Evolutionary conservation across 2,113 vertebrate genomes (phyloP), one percentile per base, ranked within the genome.

Genomic region (Neodon shergylaensis): DNA sequence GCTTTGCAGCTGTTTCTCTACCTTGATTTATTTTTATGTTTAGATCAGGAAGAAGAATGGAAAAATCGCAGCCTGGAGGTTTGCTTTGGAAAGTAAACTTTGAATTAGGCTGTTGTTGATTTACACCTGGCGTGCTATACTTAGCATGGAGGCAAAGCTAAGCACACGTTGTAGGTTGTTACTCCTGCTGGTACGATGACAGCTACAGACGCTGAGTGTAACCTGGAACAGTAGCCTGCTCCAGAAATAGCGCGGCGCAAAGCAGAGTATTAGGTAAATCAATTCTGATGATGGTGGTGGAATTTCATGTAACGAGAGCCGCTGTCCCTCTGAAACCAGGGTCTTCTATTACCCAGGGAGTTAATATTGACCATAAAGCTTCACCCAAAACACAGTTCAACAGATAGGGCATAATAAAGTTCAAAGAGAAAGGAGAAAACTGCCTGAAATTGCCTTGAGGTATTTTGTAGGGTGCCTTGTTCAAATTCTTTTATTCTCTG

Each of bases 1-100:
- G 90, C 39, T 94, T 70, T 96, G 82, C 0, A 83, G 79, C 83
- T 94, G 61, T 87, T 97, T 96, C 74, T 52, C 66, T 82, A 2
- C 63, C 52, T 92, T 92, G 79, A 95, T 93, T 92, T 91, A 93
- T 78, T 96, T 95, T 93, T 94, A 78, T 89, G 88, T 96, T 94
- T 88, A 87, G n/a, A 95, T 93, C 77, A 52, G 77, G 97, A 85
- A 61, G 70, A 97, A 96, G 79, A 96, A 86, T 36, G 63, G 88
- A 22, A 88, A 94, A 93, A 92, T 31, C n/a, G 33, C 39, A 92
- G 72, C 90, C 92, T 88, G 16, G 92, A 86, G 72, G n/a, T 83
- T 96, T 92, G 58, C 96, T 85, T 70, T 85, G 63, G 81, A 77
- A 94, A 95, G 82, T 5, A 70, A 90, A 81, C 44, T 77, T 68